Conservation (phyloP, 1,140 invertebrate species). For the Drosophila suzukii region DNA sequence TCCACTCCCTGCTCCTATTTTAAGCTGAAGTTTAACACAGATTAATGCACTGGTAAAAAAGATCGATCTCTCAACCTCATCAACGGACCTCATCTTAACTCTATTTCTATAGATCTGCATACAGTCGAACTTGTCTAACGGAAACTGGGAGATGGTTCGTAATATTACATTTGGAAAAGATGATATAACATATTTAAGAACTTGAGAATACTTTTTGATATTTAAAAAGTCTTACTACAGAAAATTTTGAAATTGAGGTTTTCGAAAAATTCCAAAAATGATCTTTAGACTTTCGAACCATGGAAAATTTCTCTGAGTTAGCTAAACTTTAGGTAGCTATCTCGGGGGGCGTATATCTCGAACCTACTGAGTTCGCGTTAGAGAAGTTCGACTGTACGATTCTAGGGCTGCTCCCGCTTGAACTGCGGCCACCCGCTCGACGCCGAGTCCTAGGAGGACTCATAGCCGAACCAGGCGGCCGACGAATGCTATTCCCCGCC, state of each 20-base stretch:
- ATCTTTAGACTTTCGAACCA: not conserved
- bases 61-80: slow-evolving; percentile 26
- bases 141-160: not conserved
- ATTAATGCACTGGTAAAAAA: slow-evolving; percentile 82
- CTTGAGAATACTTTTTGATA: too few species aligned
- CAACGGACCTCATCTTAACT: slow-evolving; percentile 15
- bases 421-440: slow-evolving; percentile 64
- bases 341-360: not conserved
- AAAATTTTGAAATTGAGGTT: not conserved
- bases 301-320: not conserved
- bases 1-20: slow-evolving; percentile 35
- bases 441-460: slow-evolving; percentile 77
- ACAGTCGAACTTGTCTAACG: slow-evolving; percentile 22
- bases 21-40: slow-evolving; percentile 76
- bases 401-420: slow-evolving; percentile 58
- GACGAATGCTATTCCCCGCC: slow-evolving; percentile 83
- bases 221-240: too few species aligned
- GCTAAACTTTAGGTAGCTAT: slow-evolving; percentile 3
- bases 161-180: not conserved
- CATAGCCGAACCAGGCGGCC: slow-evolving; percentile 83
- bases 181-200: too few species aligned
- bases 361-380: not conserved
- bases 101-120: slow-evolving; percentile 9
- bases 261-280: not conserved
- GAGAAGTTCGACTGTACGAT: slow-evolving; percentile 32